Evolutionary conservation across 2,797 vertebrate genomes (phyloP).

Genomic region (Merluccius polli): DNA sequence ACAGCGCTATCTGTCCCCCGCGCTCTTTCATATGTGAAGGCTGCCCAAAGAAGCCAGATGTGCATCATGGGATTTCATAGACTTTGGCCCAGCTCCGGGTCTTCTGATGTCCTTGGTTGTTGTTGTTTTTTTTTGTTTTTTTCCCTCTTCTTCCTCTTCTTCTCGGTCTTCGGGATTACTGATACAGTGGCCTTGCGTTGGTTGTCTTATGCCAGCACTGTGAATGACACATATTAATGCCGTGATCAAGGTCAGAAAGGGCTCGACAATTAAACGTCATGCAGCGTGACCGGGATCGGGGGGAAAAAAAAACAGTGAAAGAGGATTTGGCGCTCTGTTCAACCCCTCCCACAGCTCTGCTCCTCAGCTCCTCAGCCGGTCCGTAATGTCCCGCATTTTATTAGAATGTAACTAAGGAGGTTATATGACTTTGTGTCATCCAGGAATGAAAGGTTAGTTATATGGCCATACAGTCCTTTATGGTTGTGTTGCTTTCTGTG

Average conservation of each 20-base stretch:
- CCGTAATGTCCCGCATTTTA: neutral
- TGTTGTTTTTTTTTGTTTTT: neutral
- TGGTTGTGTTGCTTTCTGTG: neutral
- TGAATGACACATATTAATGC: neutral
- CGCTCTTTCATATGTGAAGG: conserved; percentile 43
- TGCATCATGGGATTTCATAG: conserved; percentile 23
- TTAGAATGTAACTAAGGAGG: neutral
- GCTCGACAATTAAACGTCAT: neutral
- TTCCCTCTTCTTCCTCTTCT: neutral
- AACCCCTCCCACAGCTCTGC: neutral
- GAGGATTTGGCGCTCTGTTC: neutral
- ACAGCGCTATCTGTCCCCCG: conserved; percentile 20
- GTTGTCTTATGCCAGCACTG: neutral
- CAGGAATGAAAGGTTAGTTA: neutral
- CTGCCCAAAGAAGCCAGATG: conserved; percentile 30
- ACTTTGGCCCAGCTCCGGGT: neutral
- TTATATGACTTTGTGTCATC: neutral
- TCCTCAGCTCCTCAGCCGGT: neutral
- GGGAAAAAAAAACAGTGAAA: neutral
- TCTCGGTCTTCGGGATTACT: neutral
- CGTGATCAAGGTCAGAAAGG: neutral
- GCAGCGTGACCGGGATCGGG: neutral
- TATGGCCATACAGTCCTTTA: neutral
- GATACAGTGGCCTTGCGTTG: neutral
- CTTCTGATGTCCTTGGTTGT: conserved; percentile 6